Evolutionary conservation across 2,888 invertebrate species (phyloP), one percentile per base, ranked within the genome.

Genomic region (Drosophila lutescens): DNA sequence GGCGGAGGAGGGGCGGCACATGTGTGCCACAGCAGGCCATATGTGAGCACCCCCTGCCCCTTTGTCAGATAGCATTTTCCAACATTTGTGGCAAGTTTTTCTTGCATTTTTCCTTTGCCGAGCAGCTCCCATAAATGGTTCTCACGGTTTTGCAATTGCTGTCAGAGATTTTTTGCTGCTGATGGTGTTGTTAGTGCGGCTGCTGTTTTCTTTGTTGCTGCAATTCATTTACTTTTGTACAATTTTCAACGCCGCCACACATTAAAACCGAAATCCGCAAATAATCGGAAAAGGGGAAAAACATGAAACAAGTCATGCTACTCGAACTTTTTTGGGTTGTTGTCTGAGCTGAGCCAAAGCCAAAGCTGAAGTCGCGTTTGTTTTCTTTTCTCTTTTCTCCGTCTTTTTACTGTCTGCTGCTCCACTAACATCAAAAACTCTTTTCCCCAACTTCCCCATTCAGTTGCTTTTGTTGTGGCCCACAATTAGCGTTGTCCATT

Each of bases 41-140:
- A 49, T 50, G 56, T 63, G 46, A 23, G 23, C 40, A 5, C 12
- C 17, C 23, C 38, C 23, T 6, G 12, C 36, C 36, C 30, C 44
- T n/a, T 30, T 77, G 81, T 75, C 81, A 74, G 76, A 78, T 80
- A 74, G 72, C 80, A 82, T 85, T 82, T 85, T 85, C 78, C 80
- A 85, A 57, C 81, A 76, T 79, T 84, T 81, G 81, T 75, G 68
- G 78, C 86, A 78, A 72, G 78, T 80, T 78, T 77, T 81, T 78
- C 83, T 80, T 80, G 83, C 80, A 62, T 75, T 78, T 80, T 80
- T 83, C 80, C 77, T 82, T 78, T 41, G 67, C 61, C 59, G 41
- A 36, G 53, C 62, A 75, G 76, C 67, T 71, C 65, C 78, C 83
- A 83, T 86, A 83, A 86, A 86, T 76, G 83, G 83, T 84, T 83